Evolutionary conservation across 2,113 vertebrate species (phyloP).

Genomic region (Tenebrosternarchus preto): DNA sequence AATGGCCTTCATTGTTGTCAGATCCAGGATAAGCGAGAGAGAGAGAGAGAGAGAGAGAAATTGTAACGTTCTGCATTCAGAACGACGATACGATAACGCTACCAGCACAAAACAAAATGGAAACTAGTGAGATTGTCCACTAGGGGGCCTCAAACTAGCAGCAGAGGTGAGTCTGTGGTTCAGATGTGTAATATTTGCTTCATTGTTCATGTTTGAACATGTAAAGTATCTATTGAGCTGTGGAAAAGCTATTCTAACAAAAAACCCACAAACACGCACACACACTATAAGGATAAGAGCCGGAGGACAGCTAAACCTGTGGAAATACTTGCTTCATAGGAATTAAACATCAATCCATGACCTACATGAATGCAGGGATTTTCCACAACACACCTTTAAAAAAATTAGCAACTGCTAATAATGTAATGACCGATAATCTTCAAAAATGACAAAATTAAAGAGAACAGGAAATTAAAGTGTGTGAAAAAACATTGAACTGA

Average conservation of each 20-base stretch:
- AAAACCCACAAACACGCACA: neutral
- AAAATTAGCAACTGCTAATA: too few relatives aligned
- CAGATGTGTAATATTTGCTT: neutral
- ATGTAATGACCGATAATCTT: too few relatives aligned
- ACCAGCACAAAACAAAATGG: too few relatives aligned
- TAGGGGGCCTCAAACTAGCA: constrained; percentile 53
- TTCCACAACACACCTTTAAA: too few relatives aligned
- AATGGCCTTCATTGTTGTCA: constrained; percentile 33
- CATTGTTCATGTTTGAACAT: constrained; percentile 1
- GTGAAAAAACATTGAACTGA: too few relatives aligned
- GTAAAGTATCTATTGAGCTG: neutral
- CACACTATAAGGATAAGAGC: neutral
- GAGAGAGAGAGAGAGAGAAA: neutral
- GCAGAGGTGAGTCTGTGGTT: neutral
- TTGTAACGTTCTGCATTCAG: neutral
- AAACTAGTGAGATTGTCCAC: constrained; percentile 30
- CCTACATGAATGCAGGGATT: too few relatives aligned
- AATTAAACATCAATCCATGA: too few relatives aligned
- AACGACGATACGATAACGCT: neutral
- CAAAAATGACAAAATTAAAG: too few relatives aligned
- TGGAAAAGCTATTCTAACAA: neutral
- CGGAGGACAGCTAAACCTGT: too few relatives aligned
- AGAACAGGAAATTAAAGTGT: too few relatives aligned
- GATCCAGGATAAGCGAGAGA: constrained; percentile 10
- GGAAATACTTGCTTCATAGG: too few relatives aligned